Conservation (phyloP, 2,888 invertebrate genomes). For the Tenthredo distinguenda region DNA sequence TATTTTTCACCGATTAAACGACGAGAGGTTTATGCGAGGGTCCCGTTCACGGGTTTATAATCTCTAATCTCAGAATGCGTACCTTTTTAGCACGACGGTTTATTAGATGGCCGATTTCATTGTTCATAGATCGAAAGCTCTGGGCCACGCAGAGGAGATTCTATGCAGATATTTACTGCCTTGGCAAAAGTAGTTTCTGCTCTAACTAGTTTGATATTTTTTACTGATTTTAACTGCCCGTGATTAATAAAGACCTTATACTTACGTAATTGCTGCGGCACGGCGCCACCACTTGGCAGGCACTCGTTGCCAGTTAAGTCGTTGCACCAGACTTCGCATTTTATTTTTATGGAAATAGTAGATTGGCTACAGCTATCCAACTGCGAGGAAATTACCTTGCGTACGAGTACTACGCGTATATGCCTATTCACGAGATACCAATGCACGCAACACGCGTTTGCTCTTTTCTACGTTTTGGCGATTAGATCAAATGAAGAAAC, state of each 20-base stretch:
- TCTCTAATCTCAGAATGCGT: neutral
- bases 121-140: neutral
- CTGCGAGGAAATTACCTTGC: neutral
- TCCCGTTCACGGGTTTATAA: neutral
- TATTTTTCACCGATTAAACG: conserved; percentile 53
- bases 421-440: neutral
- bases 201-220: conserved; percentile 33
- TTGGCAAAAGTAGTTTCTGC: conserved; percentile 35
- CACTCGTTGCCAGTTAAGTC: conserved; percentile 30
- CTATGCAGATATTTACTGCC: neutral
- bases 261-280: conserved; percentile 40
- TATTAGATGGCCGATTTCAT: neutral
- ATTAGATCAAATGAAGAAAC: neutral
- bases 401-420: neutral
- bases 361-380: conserved; percentile 31
- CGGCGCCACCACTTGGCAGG: conserved; percentile 38
- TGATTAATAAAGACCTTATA: conserved; percentile 38
- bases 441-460: neutral
- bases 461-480: neutral
- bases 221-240: conserved; percentile 14
- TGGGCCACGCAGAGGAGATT: neutral
- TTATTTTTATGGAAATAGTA: conserved; percentile 43
- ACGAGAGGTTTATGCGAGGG: neutral
- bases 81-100: neutral
- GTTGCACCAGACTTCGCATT: conserved; percentile 33